These are phyloP conservation scores for Yoshiicerus persimilis DNA, from an alignment of 1,140 invertebrate species.

Conservation along the genomic window DNA sequence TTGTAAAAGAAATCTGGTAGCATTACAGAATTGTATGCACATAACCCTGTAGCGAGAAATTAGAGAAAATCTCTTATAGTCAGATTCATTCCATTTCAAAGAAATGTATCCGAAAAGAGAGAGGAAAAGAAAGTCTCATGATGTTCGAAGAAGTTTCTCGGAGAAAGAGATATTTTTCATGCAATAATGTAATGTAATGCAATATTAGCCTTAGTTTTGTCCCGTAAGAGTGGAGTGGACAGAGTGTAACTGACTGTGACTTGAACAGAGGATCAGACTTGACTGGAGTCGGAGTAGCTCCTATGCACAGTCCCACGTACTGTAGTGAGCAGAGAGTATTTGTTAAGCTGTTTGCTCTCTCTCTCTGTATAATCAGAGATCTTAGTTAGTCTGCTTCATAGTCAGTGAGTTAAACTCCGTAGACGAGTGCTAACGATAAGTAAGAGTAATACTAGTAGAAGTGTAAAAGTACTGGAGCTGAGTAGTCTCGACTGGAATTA, in stretches of 20 bases:
- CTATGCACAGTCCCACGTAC: no score
- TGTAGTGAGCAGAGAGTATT: neutral
- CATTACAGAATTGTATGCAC: neutral
- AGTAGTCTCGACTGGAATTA: conserved; percentile 17
- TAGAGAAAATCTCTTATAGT: neutral
- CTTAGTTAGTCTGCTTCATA: neutral
- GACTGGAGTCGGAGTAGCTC: neutral
- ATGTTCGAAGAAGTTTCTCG: neutral
- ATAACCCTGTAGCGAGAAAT: neutral
- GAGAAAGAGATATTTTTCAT: neutral
- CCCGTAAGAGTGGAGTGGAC: no score
- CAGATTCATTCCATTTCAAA: neutral
- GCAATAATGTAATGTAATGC: neutral
- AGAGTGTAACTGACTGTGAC: neutral
- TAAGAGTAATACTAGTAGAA: neutral
- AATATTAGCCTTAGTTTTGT: no score
- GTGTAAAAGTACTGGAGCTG: neutral
- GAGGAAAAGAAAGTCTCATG: neutral
- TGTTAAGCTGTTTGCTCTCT: neutral
- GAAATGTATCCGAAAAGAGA: neutral
- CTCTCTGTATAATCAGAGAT: neutral
- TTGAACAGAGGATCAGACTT: neutral
- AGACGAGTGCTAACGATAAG: neutral
- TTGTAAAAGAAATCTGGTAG: neutral
- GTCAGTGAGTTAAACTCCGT: neutral